These are phyloP conservation scores for Desoria tigrina DNA, from an alignment of 2,888 invertebrate genomes.

Conservation along the genomic window DNA sequence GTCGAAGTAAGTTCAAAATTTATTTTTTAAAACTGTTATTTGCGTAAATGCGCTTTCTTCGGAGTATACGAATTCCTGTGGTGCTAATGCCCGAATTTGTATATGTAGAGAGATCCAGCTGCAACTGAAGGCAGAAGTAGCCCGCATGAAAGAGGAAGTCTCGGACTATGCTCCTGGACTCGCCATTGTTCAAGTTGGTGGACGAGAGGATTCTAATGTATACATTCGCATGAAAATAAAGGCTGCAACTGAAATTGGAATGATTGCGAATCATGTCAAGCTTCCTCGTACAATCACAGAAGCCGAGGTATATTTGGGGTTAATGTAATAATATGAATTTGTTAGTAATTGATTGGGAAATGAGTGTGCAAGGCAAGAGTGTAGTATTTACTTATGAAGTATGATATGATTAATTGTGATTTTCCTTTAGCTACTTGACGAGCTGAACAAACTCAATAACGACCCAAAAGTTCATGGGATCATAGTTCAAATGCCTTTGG, in stretches of 20 bases:
- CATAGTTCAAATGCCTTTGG: slow-evolving; percentile 95
- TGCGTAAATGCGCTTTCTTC: too few relatives aligned
- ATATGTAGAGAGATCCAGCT: slow-evolving; percentile 73
- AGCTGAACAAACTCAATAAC: slow-evolving; percentile 74
- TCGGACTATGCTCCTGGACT: slow-evolving; percentile 73
- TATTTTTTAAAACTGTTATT: slow-evolving; percentile 8
- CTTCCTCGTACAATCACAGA: slow-evolving; percentile 80
- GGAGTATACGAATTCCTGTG: too few relatives aligned
- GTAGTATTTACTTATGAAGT: neutral
- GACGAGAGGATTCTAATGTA: slow-evolving; percentile 94
- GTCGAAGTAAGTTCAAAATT: slow-evolving; percentile 64
- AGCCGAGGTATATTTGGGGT: slow-evolving; percentile 70
- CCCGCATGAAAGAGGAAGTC: slow-evolving; percentile 61
- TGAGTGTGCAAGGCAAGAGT: too few relatives aligned
- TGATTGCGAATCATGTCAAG: slow-evolving; percentile 75
- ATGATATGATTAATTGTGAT: too few relatives aligned
- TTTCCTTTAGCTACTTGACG: slow-evolving; percentile 66
- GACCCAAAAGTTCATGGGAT: slow-evolving; percentile 87
- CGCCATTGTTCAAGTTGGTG: slow-evolving; percentile 94
- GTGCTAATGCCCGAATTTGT: too few relatives aligned
- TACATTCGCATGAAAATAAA: slow-evolving; percentile 96
- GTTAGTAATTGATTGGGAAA: slow-evolving; percentile 1
- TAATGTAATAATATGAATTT: slow-evolving; percentile 1
- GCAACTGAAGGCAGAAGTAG: slow-evolving; percentile 69
- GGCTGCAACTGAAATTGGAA: slow-evolving; percentile 88